Percentiles rank a stretch among this genome's conserved stretches.
Evolutionary conservation across 1,140 invertebrate genomes (phyloP).

Genomic region (Brachionus asplanchnoidis): DNA sequence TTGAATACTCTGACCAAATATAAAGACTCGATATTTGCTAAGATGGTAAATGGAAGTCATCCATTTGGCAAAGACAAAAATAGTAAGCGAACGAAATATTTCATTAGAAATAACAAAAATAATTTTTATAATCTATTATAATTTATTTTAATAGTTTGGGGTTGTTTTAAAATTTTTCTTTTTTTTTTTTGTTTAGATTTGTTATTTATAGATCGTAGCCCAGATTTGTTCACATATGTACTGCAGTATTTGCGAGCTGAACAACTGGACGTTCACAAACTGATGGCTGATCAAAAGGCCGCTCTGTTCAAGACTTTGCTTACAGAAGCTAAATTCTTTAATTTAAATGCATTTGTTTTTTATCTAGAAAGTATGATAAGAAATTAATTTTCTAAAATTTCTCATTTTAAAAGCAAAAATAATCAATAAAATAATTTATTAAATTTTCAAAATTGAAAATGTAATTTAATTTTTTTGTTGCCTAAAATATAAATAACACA

Average conservation of each 20-base stretch:
- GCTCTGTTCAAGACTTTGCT: background rate
- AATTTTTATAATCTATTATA: background rate
- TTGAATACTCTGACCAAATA: conserved; percentile 10
- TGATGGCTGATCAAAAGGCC: background rate
- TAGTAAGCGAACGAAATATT: background rate
- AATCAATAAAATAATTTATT: background rate
- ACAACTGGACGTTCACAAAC: background rate
- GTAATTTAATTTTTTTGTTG: too few species aligned
- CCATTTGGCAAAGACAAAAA: conserved; percentile 24
- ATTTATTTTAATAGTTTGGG: background rate
- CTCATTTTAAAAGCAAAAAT: background rate
- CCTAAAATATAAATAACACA: too few species aligned
- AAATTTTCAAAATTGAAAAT: too few species aligned
- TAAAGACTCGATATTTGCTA: background rate
- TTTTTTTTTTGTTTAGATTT: background rate
- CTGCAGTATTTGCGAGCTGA: background rate
- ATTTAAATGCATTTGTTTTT: background rate
- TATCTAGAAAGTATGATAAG: conserved; percentile 18
- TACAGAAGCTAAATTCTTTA: background rate
- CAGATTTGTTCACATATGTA: background rate
- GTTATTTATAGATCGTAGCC: conserved; percentile 16
- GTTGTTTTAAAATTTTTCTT: background rate
- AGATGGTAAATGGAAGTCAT: background rate
- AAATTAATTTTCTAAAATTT: background rate
- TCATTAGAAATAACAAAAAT: background rate